Evolutionary conservation across 2,797 vertebrate genomes (phyloP).

Genomic region (Euphonia xanthogaster): DNA sequence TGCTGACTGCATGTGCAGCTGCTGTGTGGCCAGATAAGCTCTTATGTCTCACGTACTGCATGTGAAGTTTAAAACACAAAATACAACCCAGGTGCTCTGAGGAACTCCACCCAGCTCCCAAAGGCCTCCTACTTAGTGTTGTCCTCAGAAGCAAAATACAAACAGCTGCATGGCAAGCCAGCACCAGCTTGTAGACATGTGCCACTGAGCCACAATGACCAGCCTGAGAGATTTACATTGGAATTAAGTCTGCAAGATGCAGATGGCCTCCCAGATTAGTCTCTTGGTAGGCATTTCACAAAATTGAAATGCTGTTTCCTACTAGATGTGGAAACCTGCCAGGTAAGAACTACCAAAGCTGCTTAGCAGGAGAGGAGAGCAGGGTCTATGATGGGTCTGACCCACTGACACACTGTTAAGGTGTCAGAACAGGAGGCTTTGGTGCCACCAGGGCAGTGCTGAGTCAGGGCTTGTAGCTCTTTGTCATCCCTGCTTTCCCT

Average conservation of each 20-base stretch:
- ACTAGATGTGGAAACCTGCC: neutral
- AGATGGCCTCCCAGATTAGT: neutral
- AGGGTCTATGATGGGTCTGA: neutral
- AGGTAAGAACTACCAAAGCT: neutral
- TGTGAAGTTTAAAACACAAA: neutral
- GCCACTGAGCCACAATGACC: fast-evolving
- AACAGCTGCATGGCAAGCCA: neutral
- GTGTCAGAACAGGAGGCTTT: neutral
- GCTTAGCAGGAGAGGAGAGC: neutral
- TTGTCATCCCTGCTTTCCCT: fast-evolving
- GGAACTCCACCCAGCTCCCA: neutral
- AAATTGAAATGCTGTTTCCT: neutral
- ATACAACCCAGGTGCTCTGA: neutral
- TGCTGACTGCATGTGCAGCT: neutral
- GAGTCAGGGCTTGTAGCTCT: fast-evolving
- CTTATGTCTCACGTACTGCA: fast-evolving
- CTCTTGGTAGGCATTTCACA: neutral
- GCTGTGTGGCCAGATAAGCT: neutral
- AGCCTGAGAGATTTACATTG: neutral
- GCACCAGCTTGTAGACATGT: neutral
- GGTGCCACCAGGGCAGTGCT: fast-evolving
- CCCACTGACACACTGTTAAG: fast-evolving
- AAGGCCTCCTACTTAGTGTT: neutral
- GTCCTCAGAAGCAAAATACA: neutral
- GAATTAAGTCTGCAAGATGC: fast-evolving